phyloP scores from a whole-genome alignment of 2,888 invertebrate species.

The Ophioninae sp. region DNA sequence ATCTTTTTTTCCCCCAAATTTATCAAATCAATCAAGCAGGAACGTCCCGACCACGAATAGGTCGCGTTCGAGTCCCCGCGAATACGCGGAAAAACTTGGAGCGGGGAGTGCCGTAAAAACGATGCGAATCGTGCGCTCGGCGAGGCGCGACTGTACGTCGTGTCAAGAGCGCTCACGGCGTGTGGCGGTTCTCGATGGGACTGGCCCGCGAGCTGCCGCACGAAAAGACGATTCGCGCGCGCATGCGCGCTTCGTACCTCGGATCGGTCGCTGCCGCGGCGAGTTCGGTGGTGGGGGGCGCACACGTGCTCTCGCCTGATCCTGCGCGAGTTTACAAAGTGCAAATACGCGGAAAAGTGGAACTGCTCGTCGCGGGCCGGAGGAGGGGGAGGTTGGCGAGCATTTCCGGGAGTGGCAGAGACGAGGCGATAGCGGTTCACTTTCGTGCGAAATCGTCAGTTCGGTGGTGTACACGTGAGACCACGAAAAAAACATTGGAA shows the following conservation, averaged over 20 bases:
- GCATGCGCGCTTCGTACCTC: slow-evolving; percentile 27
- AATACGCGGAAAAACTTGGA: background rate
- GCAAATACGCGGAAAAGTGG: slow-evolving; percentile 12
- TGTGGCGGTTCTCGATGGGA: slow-evolving; percentile 46
- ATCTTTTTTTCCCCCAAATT: too few relatives aligned
- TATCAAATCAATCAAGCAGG: too few relatives aligned
- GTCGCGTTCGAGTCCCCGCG: too few relatives aligned
- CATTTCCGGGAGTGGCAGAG: slow-evolving; percentile 13
- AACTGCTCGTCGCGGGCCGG: slow-evolving; percentile 7
- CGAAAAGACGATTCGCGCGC: slow-evolving; percentile 12
- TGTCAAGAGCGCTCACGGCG: slow-evolving; percentile 55
- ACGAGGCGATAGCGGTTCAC: slow-evolving; percentile 1
- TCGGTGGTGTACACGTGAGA: background rate
- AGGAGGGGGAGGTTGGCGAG: slow-evolving; percentile 14
- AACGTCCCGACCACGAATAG: too few relatives aligned
- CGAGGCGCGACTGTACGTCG: slow-evolving; percentile 76
- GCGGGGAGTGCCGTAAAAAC: background rate
- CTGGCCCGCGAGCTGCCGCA: slow-evolving; percentile 66
- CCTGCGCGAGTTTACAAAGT: slow-evolving; percentile 8
- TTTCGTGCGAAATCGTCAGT: slow-evolving; percentile 3
- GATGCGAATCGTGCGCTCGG: slow-evolving; percentile 71
- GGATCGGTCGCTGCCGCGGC: background rate
- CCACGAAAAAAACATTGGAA: background rate
- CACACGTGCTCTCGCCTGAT: background rate
- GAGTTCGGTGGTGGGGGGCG: background rate